Evolutionary conservation across 1,140 invertebrate genomes (phyloP).

Genomic region (Bombus soroeensis): DNA sequence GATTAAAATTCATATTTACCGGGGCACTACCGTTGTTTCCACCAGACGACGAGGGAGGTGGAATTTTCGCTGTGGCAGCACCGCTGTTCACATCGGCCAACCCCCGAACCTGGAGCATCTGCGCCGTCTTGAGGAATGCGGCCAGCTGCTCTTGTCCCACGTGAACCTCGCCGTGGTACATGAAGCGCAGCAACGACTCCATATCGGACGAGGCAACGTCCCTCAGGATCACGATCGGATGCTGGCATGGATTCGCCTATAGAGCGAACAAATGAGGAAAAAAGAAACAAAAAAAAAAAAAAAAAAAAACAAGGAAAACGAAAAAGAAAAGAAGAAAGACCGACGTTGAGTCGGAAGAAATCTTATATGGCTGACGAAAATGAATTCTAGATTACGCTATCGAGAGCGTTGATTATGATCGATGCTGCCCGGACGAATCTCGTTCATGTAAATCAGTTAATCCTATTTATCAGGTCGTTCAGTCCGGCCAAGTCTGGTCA

Average conservation of each 20-base stretch:
- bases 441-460: conserved; percentile 61
- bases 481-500: conserved; percentile 23
- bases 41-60: conserved; percentile 76
- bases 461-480: conserved; percentile 50
- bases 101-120: conserved; percentile 94
- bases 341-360: not conserved
- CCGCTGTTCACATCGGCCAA: conserved; percentile 91
- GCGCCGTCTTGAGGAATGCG: conserved; percentile 94
- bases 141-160: conserved; percentile 94
- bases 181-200: conserved; percentile 95
- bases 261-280: too few relatives aligned
- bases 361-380: not conserved
- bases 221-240: conserved; percentile 95
- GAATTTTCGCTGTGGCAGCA: conserved; percentile 81
- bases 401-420: conserved; percentile 58
- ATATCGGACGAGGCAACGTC: conserved; percentile 95
- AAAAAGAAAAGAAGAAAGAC: not conserved
- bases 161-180: conserved; percentile 97
- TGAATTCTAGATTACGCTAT: conserved; percentile 30
- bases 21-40: conserved; percentile 80
- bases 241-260: conserved; percentile 94
- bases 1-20: conserved; percentile 66
- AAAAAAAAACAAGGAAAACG: not conserved
- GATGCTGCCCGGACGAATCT: conserved; percentile 55
- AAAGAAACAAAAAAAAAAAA: not conserved